Evolutionary conservation across 2,113 vertebrate genomes (phyloP).

Genomic region (Xiphias gladius): DNA sequence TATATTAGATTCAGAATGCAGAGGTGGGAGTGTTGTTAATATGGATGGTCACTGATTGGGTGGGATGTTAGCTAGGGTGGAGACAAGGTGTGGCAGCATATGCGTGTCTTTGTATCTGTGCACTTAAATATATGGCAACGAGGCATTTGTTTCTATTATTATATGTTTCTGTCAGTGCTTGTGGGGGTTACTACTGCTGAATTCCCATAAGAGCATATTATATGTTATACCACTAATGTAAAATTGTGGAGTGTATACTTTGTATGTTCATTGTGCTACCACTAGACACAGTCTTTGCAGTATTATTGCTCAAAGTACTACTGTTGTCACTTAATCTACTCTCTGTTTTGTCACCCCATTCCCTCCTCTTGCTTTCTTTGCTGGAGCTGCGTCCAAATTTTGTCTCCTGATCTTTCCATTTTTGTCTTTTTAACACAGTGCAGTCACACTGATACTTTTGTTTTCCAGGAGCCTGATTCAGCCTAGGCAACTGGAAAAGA

Average conservation of each 20-base stretch:
- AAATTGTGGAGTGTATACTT: not conserved
- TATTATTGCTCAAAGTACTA: not conserved
- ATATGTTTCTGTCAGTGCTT: not conserved
- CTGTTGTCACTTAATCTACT: not conserved
- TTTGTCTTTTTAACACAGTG: constrained; percentile 39
- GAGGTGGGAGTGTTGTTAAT: constrained; percentile 20
- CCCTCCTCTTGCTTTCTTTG: constrained; percentile 6
- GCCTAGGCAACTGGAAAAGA: constrained; percentile 4
- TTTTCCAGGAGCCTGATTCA: constrained; percentile 28
- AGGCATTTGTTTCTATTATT: constrained; percentile 1
- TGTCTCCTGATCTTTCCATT: not conserved
- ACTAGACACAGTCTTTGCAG: not conserved
- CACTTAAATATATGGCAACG: too few species aligned
- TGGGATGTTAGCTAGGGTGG: constrained; percentile 3
- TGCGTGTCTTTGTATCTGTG: not conserved
- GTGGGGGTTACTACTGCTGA: not conserved
- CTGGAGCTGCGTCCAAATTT: constrained; percentile 28
- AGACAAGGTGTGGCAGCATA: constrained; percentile 9
- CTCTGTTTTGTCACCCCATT: constrained; percentile 3
- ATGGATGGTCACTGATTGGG: constrained; percentile 8
- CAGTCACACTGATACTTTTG: constrained; percentile 18
- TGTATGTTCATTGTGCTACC: not conserved
- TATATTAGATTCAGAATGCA: not conserved
- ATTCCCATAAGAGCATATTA: not conserved
- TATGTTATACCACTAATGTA: not conserved